These are phyloP conservation scores for Plagiodera versicolora DNA, from an alignment of 2,888 invertebrate species.

Conservation along the genomic window DNA sequence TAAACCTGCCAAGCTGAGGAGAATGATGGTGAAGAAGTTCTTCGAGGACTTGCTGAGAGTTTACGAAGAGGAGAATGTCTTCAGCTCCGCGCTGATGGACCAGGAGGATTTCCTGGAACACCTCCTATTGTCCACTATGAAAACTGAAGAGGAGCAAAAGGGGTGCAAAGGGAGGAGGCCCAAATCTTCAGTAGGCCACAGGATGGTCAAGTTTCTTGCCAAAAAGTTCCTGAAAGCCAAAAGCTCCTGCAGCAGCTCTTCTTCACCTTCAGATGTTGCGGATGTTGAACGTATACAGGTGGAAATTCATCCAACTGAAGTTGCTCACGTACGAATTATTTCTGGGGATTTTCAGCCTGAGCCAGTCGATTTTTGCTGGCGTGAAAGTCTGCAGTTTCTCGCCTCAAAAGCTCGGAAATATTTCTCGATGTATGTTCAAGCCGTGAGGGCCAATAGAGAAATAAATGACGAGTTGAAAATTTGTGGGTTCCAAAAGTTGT, in stretches of 20 bases:
- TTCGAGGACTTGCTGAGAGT: constrained; percentile 30
- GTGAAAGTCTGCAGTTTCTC: constrained; percentile 28
- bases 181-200: constrained; percentile 6
- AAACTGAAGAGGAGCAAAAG: background rate
- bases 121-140: constrained; percentile 14
- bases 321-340: too few species aligned
- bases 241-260: background rate
- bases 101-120: constrained; percentile 30
- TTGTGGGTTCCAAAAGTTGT: constrained; percentile 33
- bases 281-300: background rate
- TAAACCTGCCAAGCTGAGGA: constrained; percentile 9
- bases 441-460: constrained; percentile 31
- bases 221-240: constrained; percentile 7
- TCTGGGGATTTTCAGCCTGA: constrained; percentile 13
- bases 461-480: constrained; percentile 36
- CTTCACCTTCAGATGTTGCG: too few species aligned
- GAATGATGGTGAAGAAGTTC: constrained; percentile 25
- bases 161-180: constrained; percentile 5
- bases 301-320: background rate
- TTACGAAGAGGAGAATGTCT: constrained; percentile 33
- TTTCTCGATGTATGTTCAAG: constrained; percentile 35
- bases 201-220: constrained; percentile 9
- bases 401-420: constrained; percentile 31
- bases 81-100: constrained; percentile 27
- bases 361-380: constrained; percentile 18